Evolutionary conservation across 2,113 vertebrate genomes (phyloP).

Genomic region (Psilopogon haemacephalus): DNA sequence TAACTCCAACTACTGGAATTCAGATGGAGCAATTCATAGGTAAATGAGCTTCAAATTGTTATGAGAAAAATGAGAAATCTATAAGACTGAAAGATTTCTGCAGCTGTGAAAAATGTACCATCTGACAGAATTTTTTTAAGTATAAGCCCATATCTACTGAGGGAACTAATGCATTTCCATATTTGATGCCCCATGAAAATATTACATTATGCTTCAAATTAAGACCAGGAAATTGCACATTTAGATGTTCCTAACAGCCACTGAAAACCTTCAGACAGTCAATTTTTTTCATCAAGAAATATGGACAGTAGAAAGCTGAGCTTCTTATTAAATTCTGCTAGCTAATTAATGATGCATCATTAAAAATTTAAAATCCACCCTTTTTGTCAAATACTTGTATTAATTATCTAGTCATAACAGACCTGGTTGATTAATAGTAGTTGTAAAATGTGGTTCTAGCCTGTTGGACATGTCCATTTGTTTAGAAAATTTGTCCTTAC

Average conservation of each 20-base stretch:
- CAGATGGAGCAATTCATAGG: not conserved
- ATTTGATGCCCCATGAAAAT: not conserved
- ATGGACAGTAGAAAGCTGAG: conserved; percentile 4
- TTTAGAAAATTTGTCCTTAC: conserved; percentile 11
- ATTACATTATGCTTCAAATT: not conserved
- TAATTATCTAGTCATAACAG: conserved; percentile 71
- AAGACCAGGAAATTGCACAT: conserved; percentile 1
- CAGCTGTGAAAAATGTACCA: not conserved
- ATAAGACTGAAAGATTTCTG: not conserved
- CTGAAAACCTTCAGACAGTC: not conserved
- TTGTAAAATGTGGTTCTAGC: conserved; percentile 40
- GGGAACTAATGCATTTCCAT: not conserved
- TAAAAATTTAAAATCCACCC: conserved; percentile 65
- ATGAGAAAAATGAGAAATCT: not conserved
- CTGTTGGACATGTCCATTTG: conserved; percentile 35
- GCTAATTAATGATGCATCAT: conserved; percentile 56
- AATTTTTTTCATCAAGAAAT: conserved; percentile 34
- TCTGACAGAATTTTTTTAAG: not conserved
- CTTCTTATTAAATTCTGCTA: conserved; percentile 54
- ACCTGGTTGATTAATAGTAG: conserved; percentile 56
- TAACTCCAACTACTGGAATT: not conserved
- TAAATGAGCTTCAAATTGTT: not conserved
- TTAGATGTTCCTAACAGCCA: not conserved
- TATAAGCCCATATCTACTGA: not conserved
- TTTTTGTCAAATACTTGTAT: conserved; percentile 63